Base-by-base conservation (phyloP, 2,113 vertebrate genomes). In the Sakesphorus luctuosus region DNA sequence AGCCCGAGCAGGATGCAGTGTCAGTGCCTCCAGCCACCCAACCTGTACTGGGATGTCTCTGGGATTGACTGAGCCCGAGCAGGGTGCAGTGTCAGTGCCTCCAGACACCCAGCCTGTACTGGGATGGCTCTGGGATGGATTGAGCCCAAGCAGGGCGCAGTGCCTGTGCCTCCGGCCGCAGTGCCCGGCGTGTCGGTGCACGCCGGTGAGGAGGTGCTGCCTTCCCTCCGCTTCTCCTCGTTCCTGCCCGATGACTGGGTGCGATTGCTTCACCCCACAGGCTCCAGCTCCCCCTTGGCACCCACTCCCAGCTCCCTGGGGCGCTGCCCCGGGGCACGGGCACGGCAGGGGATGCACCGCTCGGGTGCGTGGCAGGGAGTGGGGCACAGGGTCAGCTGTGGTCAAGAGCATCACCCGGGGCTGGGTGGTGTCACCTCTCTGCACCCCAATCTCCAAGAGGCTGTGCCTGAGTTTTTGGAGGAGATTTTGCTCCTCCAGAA, bases 371-470 rank as follows among this genome's bases (percentile, higher is more conserved):
- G 40, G 44, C 35, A n/a, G 23, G 46, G 20, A 56, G 29, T 3
- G 16, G 23, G 58, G 6, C 0, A 2, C 8, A 4, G 47, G 47
- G 35, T 11, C 11, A 6, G 20, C 17, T 2, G 12, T 0, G 3
- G 15, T 5, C 3, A 0, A 13, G 28, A 21, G 11, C 28, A 9
- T 58, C 5, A 0, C 31, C 5, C 5, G 5, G 50, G 35, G 44
- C 38, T 44, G 26, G 26, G 17, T 5, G 18, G 43, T 47, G 17
- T 62, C 75, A 1, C 12, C 1, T 16, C 44, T n/a, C 56, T 2
- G 13, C 33, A 10, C 4, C 28, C 18, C 13, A 14, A 0, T 10
- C 69, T 38, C 50, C 3, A 0, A 65, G 10, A 21, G 44, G 56
- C 10, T 65, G 23, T 26, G 28, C 7, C 3, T 3, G 12, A 58